Base-by-base conservation (phyloP, 2,113 vertebrate genomes). In the Apistogramma diplotaenia region DNA sequence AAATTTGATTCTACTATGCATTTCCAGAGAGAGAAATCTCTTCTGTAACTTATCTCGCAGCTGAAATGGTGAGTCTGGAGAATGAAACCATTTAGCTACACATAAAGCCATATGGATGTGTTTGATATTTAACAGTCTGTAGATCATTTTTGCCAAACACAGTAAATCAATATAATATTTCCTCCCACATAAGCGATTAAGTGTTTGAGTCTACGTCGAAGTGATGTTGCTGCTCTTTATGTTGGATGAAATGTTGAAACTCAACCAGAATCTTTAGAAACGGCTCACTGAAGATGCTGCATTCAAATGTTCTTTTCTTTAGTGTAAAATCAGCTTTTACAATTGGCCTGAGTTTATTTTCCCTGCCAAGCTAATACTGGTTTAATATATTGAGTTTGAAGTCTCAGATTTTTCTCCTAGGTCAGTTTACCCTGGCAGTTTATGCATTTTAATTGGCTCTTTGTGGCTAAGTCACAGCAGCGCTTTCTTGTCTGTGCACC, bases 121-220 rank as follows among this genome's bases (percentile, higher is more conserved):
- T 70, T 70, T 70, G 43, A 70, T 70, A n/a, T 70, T 70, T 51
- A 70, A 27, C 65, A 70, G 43, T 40, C 40, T 37, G 65, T 10
- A 4, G 25, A 76, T 29, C 13, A 18, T 76, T 37, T 37, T 31
- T 61, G 15, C 19, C 43, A 70, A 51, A 70, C 65, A 70, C 25
- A 51, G 43, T 51, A 31, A 70, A 70, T 70, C 65, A 70, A 70
- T 70, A 70, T 70, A 70, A 51, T 70, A 70, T 70, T 70, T 70
- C 43, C 51, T 70, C 43, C 49, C 10, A 13, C n/a, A 4, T n/a
- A 70, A 31, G 65, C 51, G 65, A 31, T 51, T 43, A 43, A 51
- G 25, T 1, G 18, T 70, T 51, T 51, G 25, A 31, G 43, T 70
- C 6, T 4, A 13, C 65, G 13, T 27, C 4, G 25, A 51, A 70